A percentile compares a stretch with the other conserved stretches of the same genome.
Conservation (phyloP, 2,888 invertebrate genomes). For the Syrphus vitripennis region DNA sequence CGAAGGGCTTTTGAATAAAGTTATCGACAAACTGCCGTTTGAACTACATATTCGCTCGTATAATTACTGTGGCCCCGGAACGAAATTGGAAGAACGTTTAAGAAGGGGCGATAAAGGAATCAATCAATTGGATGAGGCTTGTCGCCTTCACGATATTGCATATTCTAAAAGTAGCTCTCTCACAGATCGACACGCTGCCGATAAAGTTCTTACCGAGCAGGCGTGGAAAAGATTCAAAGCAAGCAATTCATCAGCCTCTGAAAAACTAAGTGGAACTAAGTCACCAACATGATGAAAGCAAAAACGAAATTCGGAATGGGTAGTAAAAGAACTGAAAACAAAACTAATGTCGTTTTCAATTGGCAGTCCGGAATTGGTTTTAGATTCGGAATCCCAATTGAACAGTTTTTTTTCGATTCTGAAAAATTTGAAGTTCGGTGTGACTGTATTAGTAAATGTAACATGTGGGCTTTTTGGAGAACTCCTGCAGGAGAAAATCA, state of each 20-base stretch:
- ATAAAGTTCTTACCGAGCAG: constrained; percentile 21
- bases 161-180: constrained; percentile 23
- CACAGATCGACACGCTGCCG: neutral
- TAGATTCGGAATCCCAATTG: no score
- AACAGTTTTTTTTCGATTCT: no score
- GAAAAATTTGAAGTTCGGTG: no score
- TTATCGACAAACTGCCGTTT: constrained; percentile 65
- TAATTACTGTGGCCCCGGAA: constrained; percentile 73
- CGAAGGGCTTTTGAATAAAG: constrained; percentile 25
- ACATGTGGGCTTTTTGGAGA: no score
- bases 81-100: constrained; percentile 71
- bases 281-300: neutral
- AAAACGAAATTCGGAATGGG: neutral
- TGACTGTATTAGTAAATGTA: no score
- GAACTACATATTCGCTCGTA: constrained; percentile 71
- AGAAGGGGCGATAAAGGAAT: constrained; percentile 72
- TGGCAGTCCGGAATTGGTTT: no score
- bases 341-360: no score
- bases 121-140: constrained; percentile 73
- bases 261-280: neutral
- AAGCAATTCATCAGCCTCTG: neutral
- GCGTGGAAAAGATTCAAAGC: constrained; percentile 38
- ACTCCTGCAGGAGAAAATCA: no score
- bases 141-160: constrained; percentile 61
- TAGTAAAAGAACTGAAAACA: neutral